phyloP scores from a whole-genome alignment of 2,797 vertebrate genomes.

The Phaenicophaeus curvirostris region DNA sequence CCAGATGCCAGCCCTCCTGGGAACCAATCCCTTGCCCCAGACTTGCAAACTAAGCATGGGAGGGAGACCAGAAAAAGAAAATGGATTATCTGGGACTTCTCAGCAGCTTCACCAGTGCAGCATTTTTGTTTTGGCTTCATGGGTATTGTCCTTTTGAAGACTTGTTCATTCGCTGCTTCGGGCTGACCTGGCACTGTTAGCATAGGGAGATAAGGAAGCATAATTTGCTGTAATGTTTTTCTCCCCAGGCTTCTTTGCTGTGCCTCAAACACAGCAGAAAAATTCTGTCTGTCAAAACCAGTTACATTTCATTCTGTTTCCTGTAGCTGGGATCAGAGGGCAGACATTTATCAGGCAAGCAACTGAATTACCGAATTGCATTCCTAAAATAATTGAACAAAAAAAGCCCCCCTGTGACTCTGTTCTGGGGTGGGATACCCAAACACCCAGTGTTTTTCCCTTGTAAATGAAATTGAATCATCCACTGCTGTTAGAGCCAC shows the following conservation, averaged over 20 bases:
- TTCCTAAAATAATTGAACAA: slow-evolving; percentile 31
- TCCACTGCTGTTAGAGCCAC: not conserved
- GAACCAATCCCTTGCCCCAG: not conserved
- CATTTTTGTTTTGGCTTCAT: not conserved
- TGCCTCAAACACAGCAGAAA: slow-evolving; percentile 36
- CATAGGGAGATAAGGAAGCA: slow-evolving; percentile 22
- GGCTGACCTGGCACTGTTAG: slow-evolving; percentile 1
- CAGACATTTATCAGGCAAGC: slow-evolving; percentile 62
- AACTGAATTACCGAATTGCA: slow-evolving; percentile 55
- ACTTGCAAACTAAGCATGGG: not conserved
- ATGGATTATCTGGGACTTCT: not conserved
- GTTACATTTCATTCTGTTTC: slow-evolving; percentile 58
- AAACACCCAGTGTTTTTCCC: not conserved
- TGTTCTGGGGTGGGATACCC: not conserved
- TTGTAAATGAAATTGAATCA: not conserved
- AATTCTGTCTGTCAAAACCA: slow-evolving; percentile 66
- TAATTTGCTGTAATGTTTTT: slow-evolving; percentile 51
- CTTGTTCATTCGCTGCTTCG: not conserved
- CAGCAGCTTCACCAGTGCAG: not conserved
- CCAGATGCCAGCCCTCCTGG: not conserved
- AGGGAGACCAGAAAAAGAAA: not conserved
- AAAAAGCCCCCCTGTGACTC: not conserved
- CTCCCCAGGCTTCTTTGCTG: slow-evolving; percentile 24
- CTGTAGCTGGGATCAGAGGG: slow-evolving; percentile 54
- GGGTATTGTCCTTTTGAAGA: not conserved